Percentiles rank a stretch among this genome's conserved stretches.
Conservation (phyloP, 2,888 invertebrate genomes). For the Idaea dimidiata region DNA sequence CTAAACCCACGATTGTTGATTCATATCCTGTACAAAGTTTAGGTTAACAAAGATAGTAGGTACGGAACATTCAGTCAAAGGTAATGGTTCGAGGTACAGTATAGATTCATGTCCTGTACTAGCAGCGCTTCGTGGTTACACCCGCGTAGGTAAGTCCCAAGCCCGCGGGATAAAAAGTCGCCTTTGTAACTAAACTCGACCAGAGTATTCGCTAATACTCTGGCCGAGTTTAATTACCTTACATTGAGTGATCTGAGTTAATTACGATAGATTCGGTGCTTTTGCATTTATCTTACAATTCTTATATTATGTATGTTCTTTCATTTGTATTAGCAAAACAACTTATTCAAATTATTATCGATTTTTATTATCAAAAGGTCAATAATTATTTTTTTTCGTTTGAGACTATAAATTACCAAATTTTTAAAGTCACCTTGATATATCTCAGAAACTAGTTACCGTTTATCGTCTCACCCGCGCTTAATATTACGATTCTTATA, state of each 20-base stretch:
- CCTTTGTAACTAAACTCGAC: no score
- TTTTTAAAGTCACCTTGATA: slow-evolving; percentile 44
- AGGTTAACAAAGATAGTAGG: background rate
- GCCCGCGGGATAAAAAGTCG: no score
- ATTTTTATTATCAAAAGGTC: slow-evolving; percentile 24
- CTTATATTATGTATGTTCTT: background rate
- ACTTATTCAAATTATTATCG: background rate
- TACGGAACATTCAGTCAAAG: background rate
- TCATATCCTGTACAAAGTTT: slow-evolving; percentile 49
- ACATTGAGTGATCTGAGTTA: no score
- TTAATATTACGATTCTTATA: no score
- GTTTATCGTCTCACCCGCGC: background rate
- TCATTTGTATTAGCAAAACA: background rate
- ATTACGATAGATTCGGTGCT: no score
- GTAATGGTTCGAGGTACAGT: background rate
- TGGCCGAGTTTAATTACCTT: no score
- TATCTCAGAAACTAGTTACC: slow-evolving; percentile 27
- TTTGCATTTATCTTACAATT: no score
- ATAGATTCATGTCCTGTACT: no score
- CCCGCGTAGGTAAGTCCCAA: no score
- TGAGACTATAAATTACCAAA: slow-evolving; percentile 31
- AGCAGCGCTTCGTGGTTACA: no score
- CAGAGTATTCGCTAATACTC: no score
- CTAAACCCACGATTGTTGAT: slow-evolving; percentile 47
- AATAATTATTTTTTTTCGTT: background rate